Evolutionary conservation across 2,888 invertebrate species (phyloP).

Genomic region (Xanthostigma xanthostigma): DNA sequence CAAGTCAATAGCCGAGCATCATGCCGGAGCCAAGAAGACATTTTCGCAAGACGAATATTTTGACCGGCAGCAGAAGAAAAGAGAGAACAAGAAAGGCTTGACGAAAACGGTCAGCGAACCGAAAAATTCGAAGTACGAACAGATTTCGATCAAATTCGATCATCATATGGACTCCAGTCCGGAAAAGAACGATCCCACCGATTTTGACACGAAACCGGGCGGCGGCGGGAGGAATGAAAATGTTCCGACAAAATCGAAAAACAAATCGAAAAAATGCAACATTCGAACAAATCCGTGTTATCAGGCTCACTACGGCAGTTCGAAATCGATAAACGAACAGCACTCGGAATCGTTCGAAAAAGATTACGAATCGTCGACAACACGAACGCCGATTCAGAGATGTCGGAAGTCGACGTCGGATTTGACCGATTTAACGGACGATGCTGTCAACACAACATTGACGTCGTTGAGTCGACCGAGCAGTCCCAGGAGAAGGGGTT

Average conservation of each 20-base stretch:
- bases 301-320: slow-evolving; percentile 33
- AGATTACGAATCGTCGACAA: slow-evolving; percentile 25
- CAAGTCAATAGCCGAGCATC: not conserved
- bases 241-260: not conserved
- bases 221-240: not conserved
- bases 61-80: not conserved
- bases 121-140: slow-evolving; percentile 1
- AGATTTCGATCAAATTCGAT: slow-evolving; percentile 2
- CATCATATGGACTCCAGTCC: no score
- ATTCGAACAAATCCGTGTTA: slow-evolving; percentile 45
- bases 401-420: slow-evolving; percentile 67
- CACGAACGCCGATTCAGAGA: slow-evolving; percentile 28
- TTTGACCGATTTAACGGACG: slow-evolving; percentile 44
- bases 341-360: slow-evolving; percentile 22
- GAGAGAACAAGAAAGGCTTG: slow-evolving; percentile 1
- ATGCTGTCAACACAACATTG: slow-evolving; percentile 40
- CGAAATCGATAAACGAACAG: slow-evolving; percentile 30
- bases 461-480: slow-evolving; percentile 45
- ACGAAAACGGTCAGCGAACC: slow-evolving; percentile 6
- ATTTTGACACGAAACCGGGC: not conserved
- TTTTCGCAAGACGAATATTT: slow-evolving; percentile 3
- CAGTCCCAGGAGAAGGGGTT: slow-evolving; percentile 53
- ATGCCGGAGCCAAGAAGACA: not conserved
- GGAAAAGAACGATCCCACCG: no score
- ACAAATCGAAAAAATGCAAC: slow-evolving; percentile 20